These are phyloP conservation scores for Puma concolor DNA, from an alignment of 2,113 vertebrate genomes.

Conservation along the genomic window DNA sequence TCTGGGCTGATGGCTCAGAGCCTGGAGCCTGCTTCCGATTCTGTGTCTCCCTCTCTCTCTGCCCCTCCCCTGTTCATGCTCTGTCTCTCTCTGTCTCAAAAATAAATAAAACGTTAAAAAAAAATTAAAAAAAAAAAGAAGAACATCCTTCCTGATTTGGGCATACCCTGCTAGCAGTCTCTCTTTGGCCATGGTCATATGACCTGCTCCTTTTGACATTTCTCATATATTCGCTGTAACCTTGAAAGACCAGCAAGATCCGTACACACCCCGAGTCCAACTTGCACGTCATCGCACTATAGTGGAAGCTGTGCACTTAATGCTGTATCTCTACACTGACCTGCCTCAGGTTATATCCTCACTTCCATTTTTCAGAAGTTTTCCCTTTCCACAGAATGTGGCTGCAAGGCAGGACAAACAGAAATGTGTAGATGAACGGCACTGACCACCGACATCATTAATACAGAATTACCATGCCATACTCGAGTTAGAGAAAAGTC, in stretches of 20 bases:
- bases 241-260: not conserved
- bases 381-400: constrained; percentile 11
- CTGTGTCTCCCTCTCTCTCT: too few species aligned
- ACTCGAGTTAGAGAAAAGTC: constrained; percentile 24
- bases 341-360: not conserved
- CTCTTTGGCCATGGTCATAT: not conserved
- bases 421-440: not conserved
- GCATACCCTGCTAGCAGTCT: constrained; percentile 39
- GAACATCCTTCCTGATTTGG: constrained; percentile 37
- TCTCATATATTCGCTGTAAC: constrained; percentile 12
- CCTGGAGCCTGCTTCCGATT: too few species aligned
- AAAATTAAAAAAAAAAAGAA: not conserved
- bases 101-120: too few species aligned
- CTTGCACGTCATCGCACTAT: not conserved
- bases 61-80: too few species aligned
- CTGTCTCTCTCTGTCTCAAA: too few species aligned
- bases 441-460: not conserved
- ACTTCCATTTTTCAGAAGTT: constrained; percentile 44
- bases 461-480: not conserved
- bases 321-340: not conserved
- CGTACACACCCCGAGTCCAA: not conserved
- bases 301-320: not conserved
- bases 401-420: not conserved
- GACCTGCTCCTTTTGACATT: not conserved
- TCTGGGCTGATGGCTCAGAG: too few species aligned